Base-by-base conservation (phyloP, 2,797 vertebrate genomes). In the Smutsia temminckii region DNA sequence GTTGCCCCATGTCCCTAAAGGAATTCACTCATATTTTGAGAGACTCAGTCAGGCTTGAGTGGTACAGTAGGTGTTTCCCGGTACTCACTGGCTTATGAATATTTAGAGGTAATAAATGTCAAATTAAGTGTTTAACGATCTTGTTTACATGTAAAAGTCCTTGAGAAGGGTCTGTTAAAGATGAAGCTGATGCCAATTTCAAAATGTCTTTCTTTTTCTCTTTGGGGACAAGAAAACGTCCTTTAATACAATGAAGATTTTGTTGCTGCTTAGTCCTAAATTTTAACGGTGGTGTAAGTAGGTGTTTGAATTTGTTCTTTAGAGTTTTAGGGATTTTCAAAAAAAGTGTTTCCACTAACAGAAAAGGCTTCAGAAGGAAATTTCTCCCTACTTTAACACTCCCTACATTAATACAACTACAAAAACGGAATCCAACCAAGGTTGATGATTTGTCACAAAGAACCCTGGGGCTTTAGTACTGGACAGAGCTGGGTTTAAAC, bases 91-190 rank as follows among this genome's bases (percentile, higher is more conserved):
- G 88, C 95, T 98, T 96, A 98, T 98, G 97, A 98, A 98, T 98
- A 98, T 98, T 98, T 98, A 98, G 98, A 98, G 94, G 68, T 97
- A 97, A 98, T 98, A 98, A 98, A 98, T 97, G 97, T 98, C 97
- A 98, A 97, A 98, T 97, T 96, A 97, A 98, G 96, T 98, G 94
- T 97, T 98, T 98, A 98, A 98, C 0, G 86, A 95, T 98, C 96
- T 97, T 98, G 97, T 98, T 98, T 98, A 98, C 97, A 96, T 85
- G 98, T 97, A 97, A 97, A 98, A 98, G 98, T 97, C 98, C 98
- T 98, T 98, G 98, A 98, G 85, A 96, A 97, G 64, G 79, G 97
- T 93, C 93, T 95, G 69, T 69, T 97, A 95, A 89, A 96, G 95
- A 80, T 61, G 68, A 97, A 96, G 79, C 42, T 91, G 42, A 77